phyloP scores from a whole-genome alignment of 2,113 vertebrate species.

The Siphamia tubifer region DNA sequence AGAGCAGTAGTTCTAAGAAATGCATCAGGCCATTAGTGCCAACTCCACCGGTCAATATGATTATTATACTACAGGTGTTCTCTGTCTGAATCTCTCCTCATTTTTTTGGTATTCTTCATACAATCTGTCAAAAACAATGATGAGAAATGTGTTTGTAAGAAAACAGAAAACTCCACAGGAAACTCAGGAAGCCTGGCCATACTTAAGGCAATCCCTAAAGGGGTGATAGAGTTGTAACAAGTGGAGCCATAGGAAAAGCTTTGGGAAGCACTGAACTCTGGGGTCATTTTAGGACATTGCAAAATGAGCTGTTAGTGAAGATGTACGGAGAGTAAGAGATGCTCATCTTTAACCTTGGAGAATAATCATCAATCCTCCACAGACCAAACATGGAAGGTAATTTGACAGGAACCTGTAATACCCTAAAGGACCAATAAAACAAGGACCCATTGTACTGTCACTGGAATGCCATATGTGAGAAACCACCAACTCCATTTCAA shows the following conservation, averaged over 20 bases:
- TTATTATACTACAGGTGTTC: constrained; percentile 31
- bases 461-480: constrained; percentile 25
- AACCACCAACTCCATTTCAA: constrained; percentile 29
- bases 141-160: too few relatives aligned
- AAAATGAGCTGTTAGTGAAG: neutral
- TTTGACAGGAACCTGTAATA: neutral
- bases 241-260: constrained; percentile 24
- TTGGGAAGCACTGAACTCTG: constrained; percentile 14
- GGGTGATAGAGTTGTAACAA: too few relatives aligned
- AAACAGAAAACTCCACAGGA: neutral
- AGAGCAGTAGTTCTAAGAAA: constrained; percentile 51
- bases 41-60: constrained; percentile 38
- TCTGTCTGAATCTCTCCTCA: neutral
- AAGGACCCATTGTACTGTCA: constrained; percentile 41
- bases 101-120: neutral
- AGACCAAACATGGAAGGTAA: neutral
- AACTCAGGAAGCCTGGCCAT: constrained; percentile 3
- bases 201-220: constrained; percentile 8
- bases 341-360: constrained; percentile 5
- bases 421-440: constrained; percentile 15
- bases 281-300: constrained; percentile 24
- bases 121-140: too few relatives aligned
- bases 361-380: neutral
- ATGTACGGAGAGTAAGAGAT: constrained; percentile 2
- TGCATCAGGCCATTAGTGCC: constrained; percentile 3